Evolutionary conservation across 2,113 vertebrate genomes (phyloP).

Genomic region (Chitala chitala): DNA sequence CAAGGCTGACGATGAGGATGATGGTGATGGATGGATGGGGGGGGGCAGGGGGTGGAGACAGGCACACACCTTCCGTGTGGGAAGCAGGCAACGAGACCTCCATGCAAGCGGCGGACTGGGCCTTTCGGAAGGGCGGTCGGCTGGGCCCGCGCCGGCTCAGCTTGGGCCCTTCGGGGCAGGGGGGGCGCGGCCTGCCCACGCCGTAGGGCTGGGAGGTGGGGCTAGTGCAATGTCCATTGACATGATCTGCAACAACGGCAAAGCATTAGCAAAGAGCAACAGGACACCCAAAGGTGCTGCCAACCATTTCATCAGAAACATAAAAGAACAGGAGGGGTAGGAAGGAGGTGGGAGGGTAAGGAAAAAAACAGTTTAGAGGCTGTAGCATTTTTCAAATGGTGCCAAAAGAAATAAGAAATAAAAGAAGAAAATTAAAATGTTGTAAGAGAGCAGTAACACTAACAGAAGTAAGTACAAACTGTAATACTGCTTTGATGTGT

Average conservation of each 20-base stretch:
- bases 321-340: background rate
- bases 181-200: constrained; percentile 81
- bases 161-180: constrained; percentile 81
- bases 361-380: background rate
- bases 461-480: background rate
- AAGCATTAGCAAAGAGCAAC: constrained; percentile 58
- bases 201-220: constrained; percentile 87
- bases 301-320: constrained; percentile 5
- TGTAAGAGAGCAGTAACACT: background rate
- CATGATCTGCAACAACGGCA: constrained; percentile 86
- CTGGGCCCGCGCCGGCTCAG: constrained; percentile 85
- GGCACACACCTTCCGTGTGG: constrained; percentile 89
- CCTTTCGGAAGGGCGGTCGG: constrained; percentile 96
- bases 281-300: background rate
- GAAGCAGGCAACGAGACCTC: constrained; percentile 95
- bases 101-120: constrained; percentile 98
- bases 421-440: background rate
- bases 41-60: constrained; percentile 27
- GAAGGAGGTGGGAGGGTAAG: background rate
- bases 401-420: background rate
- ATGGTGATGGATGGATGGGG: background rate
- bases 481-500: background rate
- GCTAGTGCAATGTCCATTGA: constrained; percentile 97
- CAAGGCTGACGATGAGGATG: background rate
- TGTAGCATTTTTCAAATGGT: constrained; percentile 9